These are phyloP conservation scores for Apteryx mantelli DNA, from an alignment of 2,113 vertebrate species.

Conservation along the genomic window DNA sequence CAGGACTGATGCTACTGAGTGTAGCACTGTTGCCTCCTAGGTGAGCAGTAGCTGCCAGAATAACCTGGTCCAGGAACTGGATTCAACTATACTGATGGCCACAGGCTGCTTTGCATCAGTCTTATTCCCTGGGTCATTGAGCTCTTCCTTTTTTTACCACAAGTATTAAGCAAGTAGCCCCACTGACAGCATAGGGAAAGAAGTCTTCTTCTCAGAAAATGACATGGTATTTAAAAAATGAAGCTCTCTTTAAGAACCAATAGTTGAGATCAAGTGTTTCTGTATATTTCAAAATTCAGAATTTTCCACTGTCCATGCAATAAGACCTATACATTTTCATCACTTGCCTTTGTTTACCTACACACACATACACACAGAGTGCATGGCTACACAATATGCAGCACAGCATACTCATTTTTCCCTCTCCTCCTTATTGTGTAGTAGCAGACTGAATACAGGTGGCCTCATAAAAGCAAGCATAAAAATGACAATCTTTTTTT, in stretches of 20 bases:
- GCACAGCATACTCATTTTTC: background rate
- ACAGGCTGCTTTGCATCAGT: background rate
- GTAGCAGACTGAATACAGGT: slow-evolving; percentile 66
- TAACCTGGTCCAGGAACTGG: background rate
- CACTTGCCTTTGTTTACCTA: background rate
- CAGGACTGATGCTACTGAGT: background rate
- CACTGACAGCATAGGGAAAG: background rate
- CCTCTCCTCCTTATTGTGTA: background rate
- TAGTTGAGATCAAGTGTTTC: background rate
- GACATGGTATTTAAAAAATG: background rate
- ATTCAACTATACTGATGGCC: background rate
- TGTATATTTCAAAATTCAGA: background rate
- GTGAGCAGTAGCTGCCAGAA: background rate
- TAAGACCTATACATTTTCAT: rapidly evolving
- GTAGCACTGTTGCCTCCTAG: background rate
- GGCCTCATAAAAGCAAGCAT: slow-evolving; percentile 67
- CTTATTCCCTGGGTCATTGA: background rate
- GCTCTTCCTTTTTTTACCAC: background rate
- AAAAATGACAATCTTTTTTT: slow-evolving; percentile 74
- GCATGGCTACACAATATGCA: background rate
- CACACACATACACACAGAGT: background rate
- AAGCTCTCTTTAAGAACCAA: background rate
- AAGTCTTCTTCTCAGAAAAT: background rate
- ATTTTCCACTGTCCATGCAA: background rate
- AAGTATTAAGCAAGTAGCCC: background rate